Percentiles rank a stretch among this genome's conserved stretches.
Evolutionary conservation across 1,140 invertebrate genomes (phyloP).

Genomic region (Anoplolepis gracilipes): DNA sequence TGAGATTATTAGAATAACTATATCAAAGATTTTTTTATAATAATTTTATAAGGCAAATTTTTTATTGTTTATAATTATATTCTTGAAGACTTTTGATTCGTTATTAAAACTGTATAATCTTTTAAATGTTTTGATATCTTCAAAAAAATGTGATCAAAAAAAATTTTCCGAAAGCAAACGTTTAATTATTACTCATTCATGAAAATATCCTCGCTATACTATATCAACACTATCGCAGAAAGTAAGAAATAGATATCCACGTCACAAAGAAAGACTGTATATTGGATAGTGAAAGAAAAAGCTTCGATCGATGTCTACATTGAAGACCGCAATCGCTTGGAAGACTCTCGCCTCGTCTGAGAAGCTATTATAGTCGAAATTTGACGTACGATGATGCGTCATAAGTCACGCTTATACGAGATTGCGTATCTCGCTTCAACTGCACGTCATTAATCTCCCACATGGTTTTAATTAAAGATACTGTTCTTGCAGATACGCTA

Average conservation of each 20-base stretch:
- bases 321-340: not conserved
- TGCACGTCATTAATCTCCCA: constrained; percentile 11
- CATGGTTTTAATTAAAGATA: constrained; percentile 32
- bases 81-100: not conserved
- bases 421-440: not conserved
- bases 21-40: not conserved
- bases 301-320: not conserved
- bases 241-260: constrained; percentile 39
- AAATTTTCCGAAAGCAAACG: not conserved
- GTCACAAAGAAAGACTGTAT: not conserved
- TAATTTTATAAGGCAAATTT: not conserved
- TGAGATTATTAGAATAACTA: not conserved
- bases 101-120: not conserved
- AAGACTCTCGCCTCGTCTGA: no score
- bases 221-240: constrained; percentile 18
- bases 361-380: not conserved
- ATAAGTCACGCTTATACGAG: not conserved
- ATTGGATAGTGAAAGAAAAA: constrained; percentile 14
- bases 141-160: not conserved
- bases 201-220: constrained; percentile 22
- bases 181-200: constrained; percentile 27
- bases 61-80: no score
- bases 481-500: not conserved
- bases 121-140: not conserved
- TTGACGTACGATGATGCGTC: not conserved